Base-by-base conservation (phyloP, 2,113 vertebrate species). In the Synodontis membranacea region DNA sequence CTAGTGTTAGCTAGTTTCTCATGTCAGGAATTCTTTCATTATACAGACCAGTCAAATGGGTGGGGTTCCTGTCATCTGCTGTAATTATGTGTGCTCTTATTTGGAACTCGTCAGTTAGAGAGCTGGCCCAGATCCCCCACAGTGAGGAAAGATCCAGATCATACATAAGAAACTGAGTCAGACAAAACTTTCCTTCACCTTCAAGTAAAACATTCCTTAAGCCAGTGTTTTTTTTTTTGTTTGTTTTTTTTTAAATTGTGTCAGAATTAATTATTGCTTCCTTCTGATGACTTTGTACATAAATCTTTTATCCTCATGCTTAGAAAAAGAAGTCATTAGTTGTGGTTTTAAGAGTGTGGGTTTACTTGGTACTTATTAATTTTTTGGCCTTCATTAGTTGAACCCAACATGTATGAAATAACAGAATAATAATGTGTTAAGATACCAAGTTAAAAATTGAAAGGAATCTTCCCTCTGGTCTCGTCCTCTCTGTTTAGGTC, bases 401-500 rank as follows among this genome's bases (percentile, higher is more conserved):
- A 34, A 52, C n/a, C 9, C 12, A 79, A 54, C 4, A n/a, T 76
- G 17, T 79, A 39, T 54, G 8, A 52, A 56, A 52, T 72, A 42
- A 39, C 2, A 34, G 21, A 54, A 12, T 50, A 54, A 12, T 50
- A 34, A 7, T 1, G n/a, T 82, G 80, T 19, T 11, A 3, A 9
- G 44, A 58, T 52, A n/a, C 31, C 39, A 62, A 31, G 7, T 42
- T 82, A 66, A 48, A 48, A 15, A 68, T 28, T 86, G 11, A 70
- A 56, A 21, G 19, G 1, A 37, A n/a, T 48, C 28, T 86, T 9
- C 76, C 17, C 2, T 62, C 5, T 58, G 8, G n/a, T n/a, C n/a
- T n/a, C n/a, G n/a, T n/a, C 14, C 76, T 21, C 2, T 62, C 5
- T 58, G 8, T 25, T 25, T 78, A 96, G 95, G 95, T 95, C 4